A percentile compares a stretch with the other conserved stretches of the same genome.
These are phyloP conservation scores for Agrotis segetum DNA, from an alignment of 2,888 invertebrate species.

Conservation along the genomic window DNA sequence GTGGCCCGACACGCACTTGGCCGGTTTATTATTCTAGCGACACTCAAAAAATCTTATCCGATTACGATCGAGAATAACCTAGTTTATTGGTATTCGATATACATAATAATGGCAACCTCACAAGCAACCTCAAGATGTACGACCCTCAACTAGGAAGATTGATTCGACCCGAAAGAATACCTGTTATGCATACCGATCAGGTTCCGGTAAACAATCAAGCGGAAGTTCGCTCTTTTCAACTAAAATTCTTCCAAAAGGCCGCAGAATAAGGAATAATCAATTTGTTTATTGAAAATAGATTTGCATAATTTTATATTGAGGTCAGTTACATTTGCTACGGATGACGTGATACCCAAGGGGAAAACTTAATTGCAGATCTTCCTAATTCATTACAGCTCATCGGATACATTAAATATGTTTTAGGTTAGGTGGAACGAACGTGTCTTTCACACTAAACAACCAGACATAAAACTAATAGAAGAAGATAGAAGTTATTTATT, in stretches of 20 bases:
- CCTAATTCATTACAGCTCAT: neutral
- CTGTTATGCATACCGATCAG: conserved; percentile 61
- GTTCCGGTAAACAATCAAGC: conserved; percentile 62
- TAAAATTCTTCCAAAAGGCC: conserved; percentile 60
- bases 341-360: conserved; percentile 14
- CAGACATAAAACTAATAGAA: neutral
- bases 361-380: conserved; percentile 6
- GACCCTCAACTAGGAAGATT: conserved; percentile 64
- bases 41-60: conserved; percentile 13
- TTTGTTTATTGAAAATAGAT: conserved; percentile 46
- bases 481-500: conserved; percentile 4
- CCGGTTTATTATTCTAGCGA: conserved; percentile 15
- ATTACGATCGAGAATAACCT: conserved; percentile 21
- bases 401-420: neutral
- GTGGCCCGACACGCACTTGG: no score
- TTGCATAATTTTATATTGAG: conserved; percentile 40
- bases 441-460: conserved; percentile 2
- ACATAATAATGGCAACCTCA: conserved; percentile 57
- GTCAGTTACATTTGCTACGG: conserved; percentile 13
- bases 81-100: conserved; percentile 51
- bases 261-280: conserved; percentile 47
- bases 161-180: conserved; percentile 60
- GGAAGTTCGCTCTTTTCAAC: conserved; percentile 52
- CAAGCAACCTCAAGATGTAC: conserved; percentile 58
- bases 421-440: neutral